A percentile compares a stretch with the other conserved stretches of the same genome.
Conservation (phyloP, 2,797 vertebrate genomes). For the Vultur gryphus region DNA sequence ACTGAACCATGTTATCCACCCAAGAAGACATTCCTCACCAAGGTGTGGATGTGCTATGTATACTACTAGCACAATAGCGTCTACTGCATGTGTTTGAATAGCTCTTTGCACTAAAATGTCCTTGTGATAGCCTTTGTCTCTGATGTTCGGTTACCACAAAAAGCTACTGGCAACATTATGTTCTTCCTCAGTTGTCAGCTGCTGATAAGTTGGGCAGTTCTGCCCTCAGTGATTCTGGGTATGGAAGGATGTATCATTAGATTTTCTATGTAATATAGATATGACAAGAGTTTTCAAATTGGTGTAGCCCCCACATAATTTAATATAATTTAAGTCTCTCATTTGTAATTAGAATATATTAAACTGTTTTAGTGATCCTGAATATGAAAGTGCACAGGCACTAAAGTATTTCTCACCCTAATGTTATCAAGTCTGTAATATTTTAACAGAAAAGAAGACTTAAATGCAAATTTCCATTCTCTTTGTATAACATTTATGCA, state of each 20-base stretch:
- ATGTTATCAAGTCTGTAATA: conserved; percentile 43
- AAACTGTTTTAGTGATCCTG: conserved; percentile 33
- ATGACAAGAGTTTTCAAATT: conserved; percentile 8
- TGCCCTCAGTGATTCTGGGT: not conserved
- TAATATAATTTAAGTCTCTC: conserved; percentile 19
- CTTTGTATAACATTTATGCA: conserved; percentile 67
- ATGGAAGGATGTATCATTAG: not conserved
- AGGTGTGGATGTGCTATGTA: not conserved
- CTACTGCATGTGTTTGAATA: not conserved
- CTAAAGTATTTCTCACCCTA: conserved; percentile 38
- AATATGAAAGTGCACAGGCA: conserved; percentile 27
- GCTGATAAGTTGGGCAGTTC: not conserved
- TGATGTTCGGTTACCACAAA: not conserved
- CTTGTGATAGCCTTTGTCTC: not conserved
- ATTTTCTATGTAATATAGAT: not conserved
- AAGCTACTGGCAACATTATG: not conserved
- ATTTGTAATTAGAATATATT: conserved; percentile 50
- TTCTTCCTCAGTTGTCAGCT: not conserved
- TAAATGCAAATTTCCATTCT: conserved; percentile 65
- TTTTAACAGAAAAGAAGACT: conserved; percentile 54
- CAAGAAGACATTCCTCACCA: not conserved
- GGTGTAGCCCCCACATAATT: not conserved
- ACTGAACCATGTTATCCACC: not conserved
- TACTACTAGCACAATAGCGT: not conserved
- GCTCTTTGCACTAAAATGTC: not conserved